phyloP scores from a whole-genome alignment of 1,140 invertebrate species.

The Nasonia giraulti region DNA sequence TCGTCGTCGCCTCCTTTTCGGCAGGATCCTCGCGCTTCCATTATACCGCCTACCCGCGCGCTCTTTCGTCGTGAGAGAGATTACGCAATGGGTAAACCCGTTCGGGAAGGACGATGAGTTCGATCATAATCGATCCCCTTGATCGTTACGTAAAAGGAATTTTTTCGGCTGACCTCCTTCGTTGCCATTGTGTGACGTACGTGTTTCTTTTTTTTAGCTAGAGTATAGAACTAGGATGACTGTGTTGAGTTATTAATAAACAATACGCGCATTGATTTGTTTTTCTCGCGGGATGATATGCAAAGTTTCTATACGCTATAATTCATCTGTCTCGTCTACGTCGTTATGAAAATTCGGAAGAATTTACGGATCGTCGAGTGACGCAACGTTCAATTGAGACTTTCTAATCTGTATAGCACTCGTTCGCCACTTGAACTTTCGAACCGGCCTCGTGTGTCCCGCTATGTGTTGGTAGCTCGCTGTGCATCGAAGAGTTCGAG shows the following conservation, averaged over 20 bases:
- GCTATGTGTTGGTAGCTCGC: not conserved
- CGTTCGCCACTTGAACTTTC: conserved; percentile 35
- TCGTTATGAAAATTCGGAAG: conserved; percentile 1
- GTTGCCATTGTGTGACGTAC: too few species aligned
- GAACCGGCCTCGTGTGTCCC: not conserved
- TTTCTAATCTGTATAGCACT: conserved; percentile 44
- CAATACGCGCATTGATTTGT: not conserved
- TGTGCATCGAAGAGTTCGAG: not conserved
- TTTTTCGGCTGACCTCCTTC: not conserved
- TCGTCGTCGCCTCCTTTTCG: not conserved
- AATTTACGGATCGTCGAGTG: not conserved
- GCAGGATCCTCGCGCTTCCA: not conserved
- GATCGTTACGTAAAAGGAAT: not conserved
- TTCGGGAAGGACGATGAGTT: conserved; percentile 8
- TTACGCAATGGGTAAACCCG: conserved; percentile 7
- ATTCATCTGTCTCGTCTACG: not conserved
- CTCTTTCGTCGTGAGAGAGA: not conserved
- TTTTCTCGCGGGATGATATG: not conserved
- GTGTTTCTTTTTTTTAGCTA: not conserved
- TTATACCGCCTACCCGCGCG: not conserved
- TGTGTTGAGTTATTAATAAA: not conserved
- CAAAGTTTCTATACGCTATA: too few species aligned
- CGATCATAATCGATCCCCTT: not conserved
- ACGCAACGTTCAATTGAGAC: conserved; percentile 43
- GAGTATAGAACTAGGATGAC: not conserved